Evolutionary conservation across 1,140 invertebrate genomes (phyloP).

Genomic region (Acromyrmex charruanus): DNA sequence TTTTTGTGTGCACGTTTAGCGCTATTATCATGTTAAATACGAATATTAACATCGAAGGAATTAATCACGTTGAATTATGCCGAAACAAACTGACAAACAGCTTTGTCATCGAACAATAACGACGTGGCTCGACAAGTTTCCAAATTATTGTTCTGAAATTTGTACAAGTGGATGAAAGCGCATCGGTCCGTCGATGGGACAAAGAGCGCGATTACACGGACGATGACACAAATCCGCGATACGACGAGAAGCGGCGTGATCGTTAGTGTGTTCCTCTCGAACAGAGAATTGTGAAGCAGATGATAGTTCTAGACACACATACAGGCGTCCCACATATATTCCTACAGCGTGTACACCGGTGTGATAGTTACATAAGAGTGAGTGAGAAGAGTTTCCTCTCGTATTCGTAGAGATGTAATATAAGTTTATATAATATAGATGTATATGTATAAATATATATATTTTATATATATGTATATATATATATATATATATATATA

Average conservation of each 20-base stretch:
- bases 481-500: constrained; percentile 62
- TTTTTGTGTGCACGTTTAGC: neutral
- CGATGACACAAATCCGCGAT: constrained; percentile 22
- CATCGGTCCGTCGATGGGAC: neutral
- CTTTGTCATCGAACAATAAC: neutral
- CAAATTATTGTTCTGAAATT: constrained; percentile 33
- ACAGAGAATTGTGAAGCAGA: constrained; percentile 66
- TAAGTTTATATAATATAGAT: constrained; percentile 63
- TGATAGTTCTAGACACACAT: constrained; percentile 72
- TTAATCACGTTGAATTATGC: constrained; percentile 1
- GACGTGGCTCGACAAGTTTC: neutral
- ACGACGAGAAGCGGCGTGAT: constrained; percentile 56
- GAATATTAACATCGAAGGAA: neutral
- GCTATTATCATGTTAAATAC: neutral
- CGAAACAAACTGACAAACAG: constrained; percentile 14
- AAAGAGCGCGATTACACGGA: constrained; percentile 5
- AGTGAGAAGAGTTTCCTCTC: constrained; percentile 55
- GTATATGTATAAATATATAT: constrained; percentile 66
- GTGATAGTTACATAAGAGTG: constrained; percentile 70
- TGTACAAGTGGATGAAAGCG: constrained; percentile 46
- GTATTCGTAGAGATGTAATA: constrained; percentile 53
- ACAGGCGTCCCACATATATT: constrained; percentile 73
- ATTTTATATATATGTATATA: constrained; percentile 57
- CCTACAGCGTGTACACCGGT: constrained; percentile 67
- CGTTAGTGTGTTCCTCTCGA: constrained; percentile 31